Conservation (phyloP, 1,140 invertebrate genomes). For the Aradophagus sp. region DNA sequence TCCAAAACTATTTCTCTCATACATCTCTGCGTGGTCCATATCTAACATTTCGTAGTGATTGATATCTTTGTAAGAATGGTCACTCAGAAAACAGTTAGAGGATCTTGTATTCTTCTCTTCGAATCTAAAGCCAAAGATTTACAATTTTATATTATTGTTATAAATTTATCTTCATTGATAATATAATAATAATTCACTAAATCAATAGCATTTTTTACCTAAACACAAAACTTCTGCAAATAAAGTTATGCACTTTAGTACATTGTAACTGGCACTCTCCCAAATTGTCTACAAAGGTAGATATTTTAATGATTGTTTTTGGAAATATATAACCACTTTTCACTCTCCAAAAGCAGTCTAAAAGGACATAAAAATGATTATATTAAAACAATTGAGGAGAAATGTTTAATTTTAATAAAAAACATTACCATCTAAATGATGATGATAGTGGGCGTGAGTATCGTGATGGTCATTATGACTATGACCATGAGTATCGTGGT, state of each 20-base stretch:
- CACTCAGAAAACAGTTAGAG: slow-evolving; percentile 80
- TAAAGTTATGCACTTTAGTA: slow-evolving; percentile 80
- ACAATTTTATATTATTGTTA: slow-evolving; percentile 1
- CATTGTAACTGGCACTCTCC: slow-evolving; percentile 86
- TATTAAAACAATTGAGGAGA: slow-evolving; percentile 5
- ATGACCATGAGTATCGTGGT: slow-evolving; percentile 3
- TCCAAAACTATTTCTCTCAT: slow-evolving; percentile 85
- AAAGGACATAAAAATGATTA: slow-evolving; percentile 49
- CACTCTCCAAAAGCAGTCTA: slow-evolving; percentile 88
- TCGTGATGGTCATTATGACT: too few relatives aligned
- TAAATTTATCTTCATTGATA: too few relatives aligned
- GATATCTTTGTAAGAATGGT: slow-evolving; percentile 79
- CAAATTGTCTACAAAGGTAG: slow-evolving; percentile 79
- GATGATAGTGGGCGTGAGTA: neutral
- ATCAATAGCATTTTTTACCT: slow-evolving; percentile 75
- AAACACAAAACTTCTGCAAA: slow-evolving; percentile 85
- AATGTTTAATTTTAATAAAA: slow-evolving; percentile 1
- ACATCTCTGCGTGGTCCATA: slow-evolving; percentile 80
- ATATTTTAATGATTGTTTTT: slow-evolving; percentile 77
- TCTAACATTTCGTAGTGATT: slow-evolving; percentile 77
- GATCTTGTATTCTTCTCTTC: slow-evolving; percentile 60
- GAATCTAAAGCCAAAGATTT: slow-evolving; percentile 71
- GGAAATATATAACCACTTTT: slow-evolving; percentile 81
- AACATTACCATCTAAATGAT: slow-evolving; percentile 23
- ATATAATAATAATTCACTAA: too few relatives aligned